These are phyloP conservation scores for Phytoseiulus persimilis DNA, from an alignment of 2,888 invertebrate species.

Conservation along the genomic window DNA sequence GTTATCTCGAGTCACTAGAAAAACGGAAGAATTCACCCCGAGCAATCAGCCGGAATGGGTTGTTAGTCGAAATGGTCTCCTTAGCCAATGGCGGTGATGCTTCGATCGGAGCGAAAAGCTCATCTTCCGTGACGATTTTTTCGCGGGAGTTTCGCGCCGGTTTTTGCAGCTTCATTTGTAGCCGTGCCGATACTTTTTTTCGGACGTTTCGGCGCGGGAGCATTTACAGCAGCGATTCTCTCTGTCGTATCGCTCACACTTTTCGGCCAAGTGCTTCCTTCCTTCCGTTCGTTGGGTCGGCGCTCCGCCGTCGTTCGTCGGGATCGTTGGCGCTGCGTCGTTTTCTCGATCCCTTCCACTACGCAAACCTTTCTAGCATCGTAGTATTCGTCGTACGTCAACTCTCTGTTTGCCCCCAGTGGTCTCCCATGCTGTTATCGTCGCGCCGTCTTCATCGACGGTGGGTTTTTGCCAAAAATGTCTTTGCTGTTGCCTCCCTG, in stretches of 20 bases:
- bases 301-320: neutral
- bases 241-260: neutral
- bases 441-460: neutral
- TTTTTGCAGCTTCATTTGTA: neutral
- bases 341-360: neutral
- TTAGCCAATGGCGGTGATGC: no score
- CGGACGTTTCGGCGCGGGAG: neutral
- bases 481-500: neutral
- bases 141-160: neutral
- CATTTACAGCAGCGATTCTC: neutral
- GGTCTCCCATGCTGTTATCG: neutral
- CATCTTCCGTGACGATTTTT: neutral
- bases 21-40: no score
- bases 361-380: neutral
- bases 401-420: neutral
- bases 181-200: neutral
- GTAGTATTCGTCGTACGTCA: neutral
- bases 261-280: neutral
- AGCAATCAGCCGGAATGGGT: no score
- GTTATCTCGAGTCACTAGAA: no score
- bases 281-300: neutral
- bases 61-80: no score
- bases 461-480: neutral
- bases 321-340: neutral
- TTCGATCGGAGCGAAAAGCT: no score